Evolutionary conservation across 2,113 vertebrate genomes (phyloP).

Genomic region (Leucoraja erinaceus): DNA sequence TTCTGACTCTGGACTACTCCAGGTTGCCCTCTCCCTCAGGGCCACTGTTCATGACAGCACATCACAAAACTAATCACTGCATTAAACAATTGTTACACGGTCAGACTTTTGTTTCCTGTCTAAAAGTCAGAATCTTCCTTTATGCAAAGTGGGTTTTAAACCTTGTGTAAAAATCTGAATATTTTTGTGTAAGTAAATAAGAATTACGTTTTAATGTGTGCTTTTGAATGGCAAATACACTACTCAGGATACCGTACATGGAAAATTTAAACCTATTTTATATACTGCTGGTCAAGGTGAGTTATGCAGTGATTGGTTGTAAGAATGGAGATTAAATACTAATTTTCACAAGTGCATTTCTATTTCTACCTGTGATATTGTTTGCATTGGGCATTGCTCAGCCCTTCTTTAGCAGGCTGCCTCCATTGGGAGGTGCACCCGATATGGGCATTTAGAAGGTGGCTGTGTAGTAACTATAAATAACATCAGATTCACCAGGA

Average conservation of each 20-base stretch:
- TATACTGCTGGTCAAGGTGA: neutral
- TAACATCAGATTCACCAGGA: no score
- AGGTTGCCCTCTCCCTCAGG: no score
- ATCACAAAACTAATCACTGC: no score
- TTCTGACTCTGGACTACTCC: no score
- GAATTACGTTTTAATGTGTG: neutral
- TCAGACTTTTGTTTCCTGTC: no score
- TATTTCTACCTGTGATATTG: neutral
- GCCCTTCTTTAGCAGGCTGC: neutral
- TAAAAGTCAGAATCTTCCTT: no score
- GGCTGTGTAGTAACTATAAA: neutral
- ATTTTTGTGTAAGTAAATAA: neutral
- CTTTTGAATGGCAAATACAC: neutral
- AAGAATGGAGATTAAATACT: slow-evolving; percentile 5
- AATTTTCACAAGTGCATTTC: slow-evolving; percentile 10
- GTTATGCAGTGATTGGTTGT: neutral
- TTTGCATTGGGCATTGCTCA: neutral
- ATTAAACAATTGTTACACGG: no score
- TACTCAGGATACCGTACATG: neutral
- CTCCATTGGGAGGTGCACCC: neutral
- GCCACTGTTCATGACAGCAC: no score
- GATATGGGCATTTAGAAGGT: no score
- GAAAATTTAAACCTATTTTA: slow-evolving; percentile 6
- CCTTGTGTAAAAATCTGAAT: neutral
- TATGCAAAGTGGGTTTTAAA: neutral